A percentile compares a stretch with the other conserved stretches of the same genome.
Evolutionary conservation across 2,797 vertebrate genomes (phyloP).

Genomic region (Danio albolineatus): DNA sequence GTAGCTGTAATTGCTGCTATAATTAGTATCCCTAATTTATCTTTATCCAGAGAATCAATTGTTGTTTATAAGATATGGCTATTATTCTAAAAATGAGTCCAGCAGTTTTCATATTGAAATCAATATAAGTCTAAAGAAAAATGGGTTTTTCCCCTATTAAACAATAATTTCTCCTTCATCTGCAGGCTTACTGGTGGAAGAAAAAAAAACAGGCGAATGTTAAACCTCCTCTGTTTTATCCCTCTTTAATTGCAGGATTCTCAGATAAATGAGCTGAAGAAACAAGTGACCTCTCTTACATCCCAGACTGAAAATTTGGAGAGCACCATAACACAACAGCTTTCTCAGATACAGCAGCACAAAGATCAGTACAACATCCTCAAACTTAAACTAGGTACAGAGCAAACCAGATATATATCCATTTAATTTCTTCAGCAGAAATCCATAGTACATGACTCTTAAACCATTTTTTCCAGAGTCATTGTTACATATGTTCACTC

Average conservation of each 20-base stretch:
- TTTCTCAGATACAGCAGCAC: slow-evolving; percentile 95
- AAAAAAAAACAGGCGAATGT: no score
- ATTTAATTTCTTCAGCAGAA: not conserved
- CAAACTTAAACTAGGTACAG: slow-evolving; percentile 92
- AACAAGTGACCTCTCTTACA: slow-evolving; percentile 81
- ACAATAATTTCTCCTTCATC: no score
- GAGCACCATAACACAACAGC: slow-evolving; percentile 86
- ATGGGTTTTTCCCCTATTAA: no score
- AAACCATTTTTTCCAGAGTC: not conserved
- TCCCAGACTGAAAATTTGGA: slow-evolving; percentile 90
- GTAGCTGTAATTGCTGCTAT: not conserved
- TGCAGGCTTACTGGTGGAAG: no score
- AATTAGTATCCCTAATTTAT: not conserved
- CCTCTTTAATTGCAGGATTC: slow-evolving; percentile 80
- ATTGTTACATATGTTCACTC: not conserved
- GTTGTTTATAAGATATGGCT: not conserved
- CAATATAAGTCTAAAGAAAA: no score
- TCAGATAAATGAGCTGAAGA: slow-evolving; percentile 92
- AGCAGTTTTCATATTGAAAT: no score
- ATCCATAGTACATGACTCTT: not conserved
- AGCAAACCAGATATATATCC: not conserved
- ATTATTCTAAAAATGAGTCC: no score
- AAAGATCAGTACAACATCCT: slow-evolving; percentile 99
- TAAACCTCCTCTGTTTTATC: not conserved
- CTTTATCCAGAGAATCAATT: not conserved